Evolutionary conservation across 2,888 invertebrate genomes (phyloP).

Genomic region (Synergus itoensis): DNA sequence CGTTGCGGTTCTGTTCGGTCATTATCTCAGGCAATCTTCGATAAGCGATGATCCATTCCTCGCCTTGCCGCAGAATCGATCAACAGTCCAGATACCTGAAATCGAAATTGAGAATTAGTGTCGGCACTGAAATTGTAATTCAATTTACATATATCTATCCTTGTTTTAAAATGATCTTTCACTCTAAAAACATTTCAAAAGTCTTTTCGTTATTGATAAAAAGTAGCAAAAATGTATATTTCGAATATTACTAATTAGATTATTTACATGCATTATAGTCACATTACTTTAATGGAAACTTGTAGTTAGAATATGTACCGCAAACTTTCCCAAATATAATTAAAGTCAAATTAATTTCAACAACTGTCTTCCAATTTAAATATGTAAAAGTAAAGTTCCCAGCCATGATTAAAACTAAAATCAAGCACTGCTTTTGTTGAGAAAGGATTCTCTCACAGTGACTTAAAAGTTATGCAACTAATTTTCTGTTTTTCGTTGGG

Average conservation of each 20-base stretch:
- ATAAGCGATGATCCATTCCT: constrained; percentile 41
- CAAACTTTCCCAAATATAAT: background rate
- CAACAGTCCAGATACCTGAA: constrained; percentile 41
- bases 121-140: constrained; percentile 20
- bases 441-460: background rate
- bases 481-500: background rate
- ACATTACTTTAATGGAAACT: background rate
- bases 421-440: background rate
- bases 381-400: background rate
- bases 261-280: too few relatives aligned
- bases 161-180: background rate
- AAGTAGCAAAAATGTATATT: too few relatives aligned
- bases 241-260: too few relatives aligned
- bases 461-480: background rate
- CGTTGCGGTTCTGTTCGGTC: constrained; percentile 39
- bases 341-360: background rate
- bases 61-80: constrained; percentile 36
- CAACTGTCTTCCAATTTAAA: background rate
- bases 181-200: background rate
- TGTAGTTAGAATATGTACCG: background rate
- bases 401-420: background rate
- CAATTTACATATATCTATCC: constrained; percentile 1
- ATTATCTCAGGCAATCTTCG: constrained; percentile 41
- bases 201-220: too few relatives aligned
- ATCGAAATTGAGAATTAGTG: constrained; percentile 39